Percentiles rank a stretch among this genome's conserved stretches.
Evolutionary conservation across 2,888 invertebrate genomes (phyloP).

Genomic region (Litoditis marina): DNA sequence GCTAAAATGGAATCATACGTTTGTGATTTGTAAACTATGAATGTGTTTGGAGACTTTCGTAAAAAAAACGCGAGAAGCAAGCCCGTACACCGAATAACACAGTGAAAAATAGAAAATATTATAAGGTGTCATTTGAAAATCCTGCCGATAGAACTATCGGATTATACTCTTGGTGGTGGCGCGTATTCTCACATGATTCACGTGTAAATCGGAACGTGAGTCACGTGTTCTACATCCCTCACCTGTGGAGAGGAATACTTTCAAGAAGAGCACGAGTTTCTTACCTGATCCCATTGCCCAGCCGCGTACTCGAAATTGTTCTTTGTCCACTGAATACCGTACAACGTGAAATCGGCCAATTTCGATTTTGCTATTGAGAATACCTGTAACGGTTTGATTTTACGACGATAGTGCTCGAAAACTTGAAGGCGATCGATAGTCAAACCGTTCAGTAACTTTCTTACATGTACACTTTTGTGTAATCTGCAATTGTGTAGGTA

Average conservation of each 20-base stretch:
- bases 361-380: conserved; percentile 57
- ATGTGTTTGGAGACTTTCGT: too few relatives aligned
- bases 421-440: too few relatives aligned
- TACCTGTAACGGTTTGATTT: conserved; percentile 38
- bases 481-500: neutral
- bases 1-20: too few relatives aligned
- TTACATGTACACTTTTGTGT: neutral
- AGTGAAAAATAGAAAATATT: too few relatives aligned
- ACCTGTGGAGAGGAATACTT: neutral
- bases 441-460: too few relatives aligned
- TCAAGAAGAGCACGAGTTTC: neutral
- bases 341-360: conserved; percentile 54
- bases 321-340: conserved; percentile 54
- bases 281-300: conserved; percentile 57
- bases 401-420: neutral
- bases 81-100: too few relatives aligned
- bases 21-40: too few relatives aligned
- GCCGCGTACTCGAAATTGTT: conserved; percentile 57
- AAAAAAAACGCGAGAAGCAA: too few relatives aligned
- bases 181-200: neutral
- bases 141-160: too few relatives aligned
- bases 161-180: too few relatives aligned
- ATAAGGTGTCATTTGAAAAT: too few relatives aligned
- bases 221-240: too few relatives aligned
- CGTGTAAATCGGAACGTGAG: conserved; percentile 1